These are phyloP conservation scores for Acestrorhynchus altus DNA, from an alignment of 2,797 vertebrate species.

Conservation along the genomic window DNA sequence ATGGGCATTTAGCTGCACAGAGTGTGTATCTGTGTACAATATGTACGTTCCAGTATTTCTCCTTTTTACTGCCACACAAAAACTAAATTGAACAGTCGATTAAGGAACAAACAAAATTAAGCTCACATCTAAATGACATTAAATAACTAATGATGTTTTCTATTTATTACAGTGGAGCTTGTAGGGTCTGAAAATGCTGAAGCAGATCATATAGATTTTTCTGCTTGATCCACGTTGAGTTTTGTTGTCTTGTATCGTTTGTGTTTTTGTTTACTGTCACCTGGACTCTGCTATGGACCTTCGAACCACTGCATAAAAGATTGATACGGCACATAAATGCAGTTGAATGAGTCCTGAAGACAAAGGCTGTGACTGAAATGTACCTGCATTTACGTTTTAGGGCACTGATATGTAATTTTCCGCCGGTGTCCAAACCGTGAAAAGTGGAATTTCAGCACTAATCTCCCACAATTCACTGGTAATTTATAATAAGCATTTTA, in stretches of 20 bases:
- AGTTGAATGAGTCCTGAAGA: not conserved
- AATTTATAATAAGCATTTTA: too few species aligned
- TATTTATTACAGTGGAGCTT: not conserved
- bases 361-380: too few species aligned
- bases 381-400: too few species aligned
- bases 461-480: too few species aligned
- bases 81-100: not conserved
- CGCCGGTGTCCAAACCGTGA: too few species aligned
- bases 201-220: not conserved
- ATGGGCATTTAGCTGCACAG: not conserved
- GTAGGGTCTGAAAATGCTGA: not conserved
- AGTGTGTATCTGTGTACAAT: not conserved
- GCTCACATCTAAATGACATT: not conserved
- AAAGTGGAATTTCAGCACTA: too few species aligned
- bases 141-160: too few species aligned
- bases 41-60: not conserved
- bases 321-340: not conserved
- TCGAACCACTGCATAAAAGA: not conserved
- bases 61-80: not conserved
- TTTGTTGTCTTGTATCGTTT: not conserved
- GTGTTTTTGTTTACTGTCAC: slow-evolving; percentile 6
- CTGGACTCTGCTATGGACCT: not conserved
- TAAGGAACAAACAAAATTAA: not conserved
- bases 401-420: too few species aligned
- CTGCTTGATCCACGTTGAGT: not conserved